Percentiles rank a stretch among this genome's conserved stretches.
phyloP scores from a whole-genome alignment of 2,797 vertebrate genomes.

The Myoxocephalus aenaeus region DNA sequence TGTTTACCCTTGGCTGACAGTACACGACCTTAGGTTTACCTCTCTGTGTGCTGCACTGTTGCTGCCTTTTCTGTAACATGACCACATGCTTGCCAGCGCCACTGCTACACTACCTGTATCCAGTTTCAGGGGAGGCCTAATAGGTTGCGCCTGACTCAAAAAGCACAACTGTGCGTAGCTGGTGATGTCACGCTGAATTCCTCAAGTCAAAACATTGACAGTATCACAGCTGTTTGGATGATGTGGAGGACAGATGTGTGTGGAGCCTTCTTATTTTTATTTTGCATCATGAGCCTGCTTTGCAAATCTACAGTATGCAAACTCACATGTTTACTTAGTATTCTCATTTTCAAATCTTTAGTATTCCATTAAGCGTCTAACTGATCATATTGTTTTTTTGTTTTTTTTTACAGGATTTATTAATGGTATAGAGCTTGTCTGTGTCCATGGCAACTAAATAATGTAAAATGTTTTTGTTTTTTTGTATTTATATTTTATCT shows the following conservation, averaged over 20 bases:
- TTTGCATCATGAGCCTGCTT: not conserved
- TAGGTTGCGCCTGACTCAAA: constrained; percentile 59
- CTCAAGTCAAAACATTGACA: constrained; percentile 39
- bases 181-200: constrained; percentile 74
- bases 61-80: constrained; percentile 76
- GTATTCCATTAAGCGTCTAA: not conserved
- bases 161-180: constrained; percentile 38
- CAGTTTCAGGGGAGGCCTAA: constrained; percentile 75
- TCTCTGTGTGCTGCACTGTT: constrained; percentile 51
- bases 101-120: constrained; percentile 72
- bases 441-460: not conserved
- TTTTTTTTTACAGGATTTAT: not conserved
- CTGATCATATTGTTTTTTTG: not conserved
- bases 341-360: not conserved
- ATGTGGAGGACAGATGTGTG: not conserved
- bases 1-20: constrained; percentile 29
- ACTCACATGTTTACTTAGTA: not conserved
- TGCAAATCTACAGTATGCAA: not conserved
- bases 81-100: constrained; percentile 69
- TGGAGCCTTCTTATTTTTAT: not conserved
- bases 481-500: not conserved
- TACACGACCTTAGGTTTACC: constrained; percentile 73
- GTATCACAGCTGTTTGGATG: constrained; percentile 3
- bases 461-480: too few relatives aligned
- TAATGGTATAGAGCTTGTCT: not conserved